These are phyloP conservation scores for Lasioglossum villosulum DNA, from an alignment of 2,888 invertebrate genomes.

Conservation along the genomic window DNA sequence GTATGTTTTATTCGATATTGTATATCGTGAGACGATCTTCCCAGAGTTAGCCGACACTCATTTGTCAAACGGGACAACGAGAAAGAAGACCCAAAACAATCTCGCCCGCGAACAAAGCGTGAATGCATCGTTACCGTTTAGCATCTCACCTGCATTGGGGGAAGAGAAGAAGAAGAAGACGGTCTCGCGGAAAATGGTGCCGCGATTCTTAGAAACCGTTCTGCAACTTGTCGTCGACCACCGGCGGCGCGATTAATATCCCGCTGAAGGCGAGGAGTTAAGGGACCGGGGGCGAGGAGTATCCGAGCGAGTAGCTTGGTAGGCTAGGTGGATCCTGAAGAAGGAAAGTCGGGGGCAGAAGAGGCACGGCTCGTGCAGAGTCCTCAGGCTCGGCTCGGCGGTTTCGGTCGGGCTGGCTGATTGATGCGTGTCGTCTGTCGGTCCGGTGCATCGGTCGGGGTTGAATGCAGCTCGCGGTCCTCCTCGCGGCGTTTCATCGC, in stretches of 20 bases:
- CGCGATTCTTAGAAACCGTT: neutral
- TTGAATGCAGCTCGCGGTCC: constrained; percentile 75
- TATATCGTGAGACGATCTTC: too few relatives aligned
- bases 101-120: neutral
- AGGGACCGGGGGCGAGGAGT: neutral
- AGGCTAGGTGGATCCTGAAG: constrained; percentile 14
- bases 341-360: constrained; percentile 54
- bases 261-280: neutral
- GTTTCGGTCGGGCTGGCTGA: constrained; percentile 70
- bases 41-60: neutral
- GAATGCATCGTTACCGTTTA: constrained; percentile 6
- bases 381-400: neutral
- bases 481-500: constrained; percentile 78
- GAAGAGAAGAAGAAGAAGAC: neutral
- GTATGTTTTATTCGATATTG: too few relatives aligned
- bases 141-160: neutral
- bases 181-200: neutral
- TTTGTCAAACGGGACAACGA: neutral
- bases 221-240: constrained; percentile 9
- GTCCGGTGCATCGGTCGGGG: constrained; percentile 63
- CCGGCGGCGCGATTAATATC: constrained; percentile 23
- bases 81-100: neutral
- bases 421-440: constrained; percentile 80
- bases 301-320: neutral
- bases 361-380: constrained; percentile 49